Conservation (phyloP, 2,797 vertebrate genomes). For the Rhinoraja longicauda region DNA sequence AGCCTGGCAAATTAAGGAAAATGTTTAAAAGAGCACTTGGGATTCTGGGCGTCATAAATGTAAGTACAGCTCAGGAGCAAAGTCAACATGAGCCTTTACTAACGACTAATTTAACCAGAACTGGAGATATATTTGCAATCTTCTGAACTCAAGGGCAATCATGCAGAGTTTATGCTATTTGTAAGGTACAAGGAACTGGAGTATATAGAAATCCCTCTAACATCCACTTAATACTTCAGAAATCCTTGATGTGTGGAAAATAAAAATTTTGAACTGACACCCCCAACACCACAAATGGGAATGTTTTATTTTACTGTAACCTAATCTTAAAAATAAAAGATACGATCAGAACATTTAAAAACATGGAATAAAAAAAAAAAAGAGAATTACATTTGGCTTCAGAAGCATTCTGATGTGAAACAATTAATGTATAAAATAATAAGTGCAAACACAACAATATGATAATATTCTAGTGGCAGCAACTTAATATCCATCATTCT, state of each 20-base stretch:
- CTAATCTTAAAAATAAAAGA: neutral
- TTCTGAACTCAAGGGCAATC: too few relatives aligned
- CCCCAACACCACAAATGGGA: neutral
- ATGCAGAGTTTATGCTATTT: neutral
- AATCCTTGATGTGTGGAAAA: neutral
- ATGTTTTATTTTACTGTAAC: constrained; percentile 18
- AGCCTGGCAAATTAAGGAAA: too few relatives aligned
- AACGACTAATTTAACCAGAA: too few relatives aligned
- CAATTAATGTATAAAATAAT: constrained; percentile 18
- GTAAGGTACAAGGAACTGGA: neutral
- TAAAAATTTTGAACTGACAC: neutral
- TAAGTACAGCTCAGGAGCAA: too few relatives aligned
- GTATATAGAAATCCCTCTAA: neutral
- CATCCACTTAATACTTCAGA: neutral
- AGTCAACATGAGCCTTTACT: too few relatives aligned
- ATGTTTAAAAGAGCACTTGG: too few relatives aligned
- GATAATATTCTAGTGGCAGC: neutral
- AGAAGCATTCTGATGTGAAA: neutral
- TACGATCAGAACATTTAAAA: neutral
- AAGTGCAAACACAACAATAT: constrained; percentile 19
- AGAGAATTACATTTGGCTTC: constrained; percentile 17
- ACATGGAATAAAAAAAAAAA: constrained; percentile 33
- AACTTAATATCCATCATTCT: constrained; percentile 3
- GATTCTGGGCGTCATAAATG: too few relatives aligned
- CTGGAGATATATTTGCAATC: too few relatives aligned